These are phyloP conservation scores for Diploptera punctata DNA, from an alignment of 2,888 invertebrate genomes.

Conservation along the genomic window DNA sequence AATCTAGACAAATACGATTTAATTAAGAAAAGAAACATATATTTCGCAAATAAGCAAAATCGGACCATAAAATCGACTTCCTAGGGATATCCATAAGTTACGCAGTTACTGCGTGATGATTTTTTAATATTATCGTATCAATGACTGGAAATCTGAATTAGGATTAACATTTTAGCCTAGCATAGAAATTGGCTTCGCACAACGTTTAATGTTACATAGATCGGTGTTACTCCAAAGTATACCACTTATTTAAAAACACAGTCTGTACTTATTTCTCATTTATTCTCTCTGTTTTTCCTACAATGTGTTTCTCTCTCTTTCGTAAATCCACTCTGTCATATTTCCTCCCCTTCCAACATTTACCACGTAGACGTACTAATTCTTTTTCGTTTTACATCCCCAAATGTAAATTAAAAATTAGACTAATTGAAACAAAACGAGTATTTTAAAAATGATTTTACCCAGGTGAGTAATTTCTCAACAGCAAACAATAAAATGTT, in stretches of 20 bases:
- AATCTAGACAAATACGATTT: too few relatives aligned
- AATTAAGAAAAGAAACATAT: too few relatives aligned
- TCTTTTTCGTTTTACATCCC: constrained; percentile 31
- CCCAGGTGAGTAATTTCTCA: constrained; percentile 30
- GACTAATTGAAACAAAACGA: constrained; percentile 40
- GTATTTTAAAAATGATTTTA: constrained; percentile 33
- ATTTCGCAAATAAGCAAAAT: too few relatives aligned
- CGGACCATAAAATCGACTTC: too few relatives aligned
- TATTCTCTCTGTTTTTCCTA: constrained; percentile 3
- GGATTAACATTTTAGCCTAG: too few relatives aligned
- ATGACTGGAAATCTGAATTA: too few relatives aligned
- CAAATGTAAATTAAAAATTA: constrained; percentile 39
- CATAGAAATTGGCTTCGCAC: too few relatives aligned
- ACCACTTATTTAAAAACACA: neutral
- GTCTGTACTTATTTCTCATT: constrained; percentile 10
- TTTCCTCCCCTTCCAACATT: neutral
- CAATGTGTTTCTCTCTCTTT: neutral
- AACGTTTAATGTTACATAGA: neutral
- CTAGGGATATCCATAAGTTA: too few relatives aligned
- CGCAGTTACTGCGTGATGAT: too few relatives aligned
- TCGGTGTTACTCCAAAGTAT: neutral
- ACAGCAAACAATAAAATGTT: neutral
- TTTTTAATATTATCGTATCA: too few relatives aligned
- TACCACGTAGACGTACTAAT: constrained; percentile 4
- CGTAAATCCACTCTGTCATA: constrained; percentile 3